Base-by-base conservation (phyloP, 1,140 invertebrate genomes). In the Lethocerus indicus region DNA sequence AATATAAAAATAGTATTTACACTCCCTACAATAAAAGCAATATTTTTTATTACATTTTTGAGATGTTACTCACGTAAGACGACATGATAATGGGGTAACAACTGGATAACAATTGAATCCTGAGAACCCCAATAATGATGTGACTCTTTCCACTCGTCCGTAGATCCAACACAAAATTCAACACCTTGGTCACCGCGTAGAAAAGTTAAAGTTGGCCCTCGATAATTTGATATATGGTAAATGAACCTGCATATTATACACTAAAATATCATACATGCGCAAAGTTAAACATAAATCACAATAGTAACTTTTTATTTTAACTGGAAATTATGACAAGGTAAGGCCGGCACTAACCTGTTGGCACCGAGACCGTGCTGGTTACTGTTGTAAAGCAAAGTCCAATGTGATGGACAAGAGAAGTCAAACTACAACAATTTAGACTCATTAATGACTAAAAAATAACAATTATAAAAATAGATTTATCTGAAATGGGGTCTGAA, bases 91-190 rank as follows among this genome's bases (percentile, higher is more conserved):
- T 79, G 78, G 9, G 89, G 88, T 29, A 77, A 67, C 13, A 92
- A 63, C 63, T 90, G 84, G 49, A 92, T 68, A 21, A 87, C 71
- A 55, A 80, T 74, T 39, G 76, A 78, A 43, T 87, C 78, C 21
- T 81, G 74, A 18, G 76, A 75, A 39, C 89, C 88, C 73, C 83
- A 88, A 63, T 87, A 89, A 37, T 79, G 67, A 65, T 87, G 81
- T 1, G 79, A 79, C 59, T 89, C 88, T 56, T 75, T 76, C 88
- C 88, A 92, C 63, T 88, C 87, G 44, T 68, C 64, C n/a, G 85
- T 76, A 18, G 77, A 67, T 5, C 78, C 83, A 27, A 92, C 65
- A 60, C 83, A 89, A 59, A 86, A 83, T 28, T 79, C 72, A 32
- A 81, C 72, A 50, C 72, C 74, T 41, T 75, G 71, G 50, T 79